Percentiles rank a stretch among this genome's conserved stretches.
Evolutionary conservation across 2,888 invertebrate genomes (phyloP).

Genomic region (Apamea epomidion): DNA sequence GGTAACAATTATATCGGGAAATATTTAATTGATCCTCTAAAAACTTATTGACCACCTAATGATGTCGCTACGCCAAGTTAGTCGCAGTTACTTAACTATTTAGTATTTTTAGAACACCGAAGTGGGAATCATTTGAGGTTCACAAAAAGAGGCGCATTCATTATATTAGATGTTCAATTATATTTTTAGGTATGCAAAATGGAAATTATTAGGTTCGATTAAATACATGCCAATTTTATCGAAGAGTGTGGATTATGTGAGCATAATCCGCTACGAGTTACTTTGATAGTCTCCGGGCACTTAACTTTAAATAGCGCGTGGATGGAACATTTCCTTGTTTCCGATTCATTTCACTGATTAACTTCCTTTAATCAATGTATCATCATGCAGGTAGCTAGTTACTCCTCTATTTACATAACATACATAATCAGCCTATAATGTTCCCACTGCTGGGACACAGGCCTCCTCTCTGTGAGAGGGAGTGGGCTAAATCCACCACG

Average conservation of each 20-base stretch:
- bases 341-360: constrained; percentile 54
- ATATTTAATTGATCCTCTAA: background rate
- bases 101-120: background rate
- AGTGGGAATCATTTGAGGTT: background rate
- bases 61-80: background rate
- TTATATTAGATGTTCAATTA: background rate
- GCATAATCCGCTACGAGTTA: background rate
- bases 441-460: no score
- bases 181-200: background rate
- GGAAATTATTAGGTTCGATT: background rate
- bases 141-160: background rate
- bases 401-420: constrained; percentile 4
- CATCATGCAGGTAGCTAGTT: constrained; percentile 13
- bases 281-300: constrained; percentile 28
- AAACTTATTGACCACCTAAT: background rate
- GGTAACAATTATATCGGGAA: no score
- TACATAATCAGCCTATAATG: background rate
- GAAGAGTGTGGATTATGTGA: background rate
- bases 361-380: constrained; percentile 43
- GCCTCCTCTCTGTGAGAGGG: no score
- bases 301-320: constrained; percentile 35
- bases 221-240: background rate
- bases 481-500: no score
- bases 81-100: no score
- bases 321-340: constrained; percentile 51